phyloP scores from a whole-genome alignment of 2,888 invertebrate genomes.

The Eudasyphora cyanicolor region DNA sequence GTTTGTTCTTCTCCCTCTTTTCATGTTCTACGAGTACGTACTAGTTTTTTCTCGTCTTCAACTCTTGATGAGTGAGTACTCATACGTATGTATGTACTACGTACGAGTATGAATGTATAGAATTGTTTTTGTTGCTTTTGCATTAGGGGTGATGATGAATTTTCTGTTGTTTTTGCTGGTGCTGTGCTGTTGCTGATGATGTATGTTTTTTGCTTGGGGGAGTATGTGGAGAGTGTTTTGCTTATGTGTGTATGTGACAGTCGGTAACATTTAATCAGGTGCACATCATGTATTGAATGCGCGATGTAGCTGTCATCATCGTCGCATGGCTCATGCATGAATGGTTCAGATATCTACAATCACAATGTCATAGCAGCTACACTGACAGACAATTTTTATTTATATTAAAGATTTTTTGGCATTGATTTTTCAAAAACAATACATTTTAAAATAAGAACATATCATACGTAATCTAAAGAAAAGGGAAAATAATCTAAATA shows the following conservation, averaged over 20 bases:
- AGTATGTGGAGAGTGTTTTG: too few relatives aligned
- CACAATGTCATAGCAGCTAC: background rate
- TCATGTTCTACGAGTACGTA: background rate
- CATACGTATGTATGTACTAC: background rate
- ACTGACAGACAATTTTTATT: background rate
- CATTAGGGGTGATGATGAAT: background rate
- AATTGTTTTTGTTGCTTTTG: background rate
- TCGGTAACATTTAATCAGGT: conserved; percentile 62
- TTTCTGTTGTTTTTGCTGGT: background rate
- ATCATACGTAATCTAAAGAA: too few relatives aligned
- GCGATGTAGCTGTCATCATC: conserved; percentile 40
- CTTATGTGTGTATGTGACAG: background rate
- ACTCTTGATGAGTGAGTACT: background rate
- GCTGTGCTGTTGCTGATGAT: conserved; percentile 27
- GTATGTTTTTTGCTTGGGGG: conserved; percentile 47
- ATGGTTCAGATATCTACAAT: conserved; percentile 8
- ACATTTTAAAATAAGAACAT: too few relatives aligned
- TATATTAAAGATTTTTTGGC: too few relatives aligned
- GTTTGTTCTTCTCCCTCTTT: conserved; percentile 1
- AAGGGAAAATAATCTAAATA: too few relatives aligned
- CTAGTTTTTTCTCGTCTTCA: background rate
- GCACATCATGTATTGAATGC: conserved; percentile 41
- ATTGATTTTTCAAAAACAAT: too few relatives aligned
- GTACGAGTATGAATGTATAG: too few relatives aligned
- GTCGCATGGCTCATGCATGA: conserved; percentile 40